phyloP scores from a whole-genome alignment of 1,140 invertebrate genomes.

The Drosophila nasuta region DNA sequence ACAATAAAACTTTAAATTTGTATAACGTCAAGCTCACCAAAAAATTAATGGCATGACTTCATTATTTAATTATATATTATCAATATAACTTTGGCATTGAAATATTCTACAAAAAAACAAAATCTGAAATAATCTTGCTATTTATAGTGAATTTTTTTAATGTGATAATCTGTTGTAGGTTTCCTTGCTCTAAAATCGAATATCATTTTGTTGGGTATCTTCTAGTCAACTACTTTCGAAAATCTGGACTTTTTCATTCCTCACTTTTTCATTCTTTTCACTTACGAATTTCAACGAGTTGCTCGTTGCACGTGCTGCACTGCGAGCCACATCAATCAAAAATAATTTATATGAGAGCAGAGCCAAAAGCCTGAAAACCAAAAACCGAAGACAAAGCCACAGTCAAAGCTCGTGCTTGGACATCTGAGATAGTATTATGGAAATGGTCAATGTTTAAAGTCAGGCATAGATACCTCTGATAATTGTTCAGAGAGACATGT shows the following conservation, averaged over 20 bases:
- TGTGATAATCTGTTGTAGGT: no score
- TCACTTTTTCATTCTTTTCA: conserved; percentile 28
- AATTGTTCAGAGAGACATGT: conserved; percentile 44
- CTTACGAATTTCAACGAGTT: conserved; percentile 62
- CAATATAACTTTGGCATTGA: no score
- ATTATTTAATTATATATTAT: no score
- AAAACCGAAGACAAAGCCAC: conserved; percentile 14
- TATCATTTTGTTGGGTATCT: background rate
- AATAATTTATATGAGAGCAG: conserved; percentile 78
- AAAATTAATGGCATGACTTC: no score
- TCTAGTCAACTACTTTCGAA: background rate
- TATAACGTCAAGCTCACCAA: no score
- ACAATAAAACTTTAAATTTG: no score
- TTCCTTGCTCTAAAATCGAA: no score
- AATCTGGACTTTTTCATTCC: background rate
- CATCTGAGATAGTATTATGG: conserved; percentile 56
- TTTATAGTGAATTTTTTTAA: no score
- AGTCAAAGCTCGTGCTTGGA: conserved; percentile 44
- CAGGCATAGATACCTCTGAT: conserved; percentile 28
- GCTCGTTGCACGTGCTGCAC: conserved; percentile 64
- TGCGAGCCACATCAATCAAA: conserved; percentile 75
- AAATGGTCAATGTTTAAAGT: conserved; percentile 42
- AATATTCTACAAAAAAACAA: no score
- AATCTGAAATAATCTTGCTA: no score
- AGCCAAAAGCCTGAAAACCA: conserved; percentile 20